These are phyloP conservation scores for Ginglymostoma cirratum DNA, from an alignment of 2,113 vertebrate genomes.

Conservation along the genomic window DNA sequence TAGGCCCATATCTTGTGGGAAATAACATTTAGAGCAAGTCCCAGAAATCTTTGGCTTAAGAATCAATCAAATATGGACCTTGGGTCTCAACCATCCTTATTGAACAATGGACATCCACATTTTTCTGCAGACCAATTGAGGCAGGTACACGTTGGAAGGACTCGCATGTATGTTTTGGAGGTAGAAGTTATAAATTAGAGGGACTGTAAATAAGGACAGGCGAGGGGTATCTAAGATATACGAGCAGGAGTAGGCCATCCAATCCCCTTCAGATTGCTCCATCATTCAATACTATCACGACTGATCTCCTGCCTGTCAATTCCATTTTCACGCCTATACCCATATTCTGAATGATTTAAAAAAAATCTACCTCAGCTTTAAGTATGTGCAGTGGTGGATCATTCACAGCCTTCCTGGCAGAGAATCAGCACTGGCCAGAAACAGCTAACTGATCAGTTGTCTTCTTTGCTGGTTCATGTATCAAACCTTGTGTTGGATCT, in stretches of 20 bases:
- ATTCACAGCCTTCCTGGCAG: too few relatives aligned
- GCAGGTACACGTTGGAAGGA: background rate
- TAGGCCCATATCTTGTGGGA: too few relatives aligned
- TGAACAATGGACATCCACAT: background rate
- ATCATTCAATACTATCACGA: too few relatives aligned
- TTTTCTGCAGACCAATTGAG: background rate
- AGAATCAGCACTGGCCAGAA: background rate
- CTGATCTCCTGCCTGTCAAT: too few relatives aligned
- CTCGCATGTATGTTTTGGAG: background rate
- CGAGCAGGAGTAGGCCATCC: too few relatives aligned
- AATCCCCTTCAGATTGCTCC: too few relatives aligned
- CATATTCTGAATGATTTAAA: too few relatives aligned
- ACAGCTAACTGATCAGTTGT: background rate
- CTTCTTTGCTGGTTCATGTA: background rate
- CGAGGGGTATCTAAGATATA: background rate
- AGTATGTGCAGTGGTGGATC: too few relatives aligned
- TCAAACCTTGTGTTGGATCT: background rate
- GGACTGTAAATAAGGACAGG: background rate
- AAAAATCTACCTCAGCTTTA: too few relatives aligned
- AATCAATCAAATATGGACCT: background rate
- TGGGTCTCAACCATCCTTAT: background rate
- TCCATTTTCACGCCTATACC: too few relatives aligned
- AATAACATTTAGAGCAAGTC: background rate
- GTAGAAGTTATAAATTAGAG: background rate
- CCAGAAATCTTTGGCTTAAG: background rate